phyloP scores from a whole-genome alignment of 2,888 invertebrate genomes.

The Hirtodrosophila histrioides region DNA sequence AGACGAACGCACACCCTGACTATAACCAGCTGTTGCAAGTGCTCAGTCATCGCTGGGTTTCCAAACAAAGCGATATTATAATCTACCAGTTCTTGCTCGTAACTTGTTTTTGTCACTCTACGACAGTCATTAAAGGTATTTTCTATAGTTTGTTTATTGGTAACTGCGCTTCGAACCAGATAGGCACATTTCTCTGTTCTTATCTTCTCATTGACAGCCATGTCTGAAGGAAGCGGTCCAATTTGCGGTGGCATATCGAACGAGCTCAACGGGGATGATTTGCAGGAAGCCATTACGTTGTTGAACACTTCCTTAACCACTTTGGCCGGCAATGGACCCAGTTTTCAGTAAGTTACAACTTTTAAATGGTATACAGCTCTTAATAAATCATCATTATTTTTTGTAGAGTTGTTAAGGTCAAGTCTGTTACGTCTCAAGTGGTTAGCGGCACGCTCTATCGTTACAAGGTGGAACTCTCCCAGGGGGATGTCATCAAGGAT shows the following conservation, averaged over 20 bases:
- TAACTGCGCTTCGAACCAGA: not conserved
- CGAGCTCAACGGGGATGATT: conserved; percentile 18
- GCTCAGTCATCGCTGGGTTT: conserved; percentile 38
- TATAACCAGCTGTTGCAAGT: conserved; percentile 9
- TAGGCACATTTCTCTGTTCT: not conserved
- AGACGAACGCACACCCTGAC: conserved; percentile 14
- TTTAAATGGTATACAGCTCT: not conserved
- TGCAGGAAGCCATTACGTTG: conserved; percentile 31
- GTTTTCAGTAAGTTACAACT: conserved; percentile 33
- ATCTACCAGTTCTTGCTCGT: not conserved
- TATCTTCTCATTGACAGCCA: conserved; percentile 19
- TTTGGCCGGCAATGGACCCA: conserved; percentile 38
- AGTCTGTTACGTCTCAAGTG: conserved; percentile 53
- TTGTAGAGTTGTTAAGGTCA: conserved; percentile 54
- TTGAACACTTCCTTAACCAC: conserved; percentile 30
- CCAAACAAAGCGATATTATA: conserved; percentile 45
- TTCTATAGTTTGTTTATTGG: conserved; percentile 10
- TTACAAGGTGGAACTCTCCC: conserved; percentile 56
- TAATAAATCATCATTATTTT: not conserved
- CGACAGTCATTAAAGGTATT: conserved; percentile 8
- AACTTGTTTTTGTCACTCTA: not conserved
- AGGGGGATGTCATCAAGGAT: conserved; percentile 42
- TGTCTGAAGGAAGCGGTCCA: conserved; percentile 21
- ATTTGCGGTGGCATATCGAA: conserved; percentile 39
- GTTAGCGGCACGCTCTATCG: conserved; percentile 55